Conservation (phyloP, 2,888 invertebrate species). For the Geotrupes spiniger region DNA sequence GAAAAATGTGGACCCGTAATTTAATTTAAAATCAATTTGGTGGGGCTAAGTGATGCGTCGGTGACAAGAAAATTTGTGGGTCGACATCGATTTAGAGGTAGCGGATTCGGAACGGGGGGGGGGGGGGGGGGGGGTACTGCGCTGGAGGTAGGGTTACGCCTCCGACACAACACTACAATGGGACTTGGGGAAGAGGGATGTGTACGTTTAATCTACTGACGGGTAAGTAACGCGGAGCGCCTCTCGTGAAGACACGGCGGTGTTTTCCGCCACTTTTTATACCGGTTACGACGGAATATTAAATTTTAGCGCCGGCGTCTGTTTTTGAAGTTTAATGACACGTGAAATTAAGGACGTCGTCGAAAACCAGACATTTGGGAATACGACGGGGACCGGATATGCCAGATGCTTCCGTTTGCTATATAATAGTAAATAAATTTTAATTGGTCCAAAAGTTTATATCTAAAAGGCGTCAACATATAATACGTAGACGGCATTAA, state of each 20-base stretch:
- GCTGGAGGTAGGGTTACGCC: not conserved
- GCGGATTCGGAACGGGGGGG: not conserved
- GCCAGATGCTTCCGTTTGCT: too few species aligned
- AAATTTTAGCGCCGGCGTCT: constrained; percentile 14
- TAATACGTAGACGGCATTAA: too few species aligned
- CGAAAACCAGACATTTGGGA: constrained; percentile 2
- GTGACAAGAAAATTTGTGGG: constrained; percentile 42
- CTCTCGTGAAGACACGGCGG: constrained; percentile 24
- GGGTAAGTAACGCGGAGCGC: constrained; percentile 30
- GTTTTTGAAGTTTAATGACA: constrained; percentile 22
- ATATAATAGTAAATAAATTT: too few species aligned
- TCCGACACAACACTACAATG: constrained; percentile 9
- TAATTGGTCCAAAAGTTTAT: too few species aligned
- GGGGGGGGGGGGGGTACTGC: not conserved
- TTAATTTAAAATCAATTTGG: constrained; percentile 47
- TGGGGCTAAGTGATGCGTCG: constrained; percentile 38
- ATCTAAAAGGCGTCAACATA: too few species aligned
- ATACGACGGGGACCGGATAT: too few species aligned
- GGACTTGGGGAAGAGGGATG: not conserved
- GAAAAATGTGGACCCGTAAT: constrained; percentile 46
- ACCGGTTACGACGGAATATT: not conserved
- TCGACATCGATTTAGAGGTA: constrained; percentile 34
- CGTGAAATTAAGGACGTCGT: constrained; percentile 20
- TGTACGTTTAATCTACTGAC: constrained; percentile 31
- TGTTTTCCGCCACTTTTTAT: constrained; percentile 30